These are phyloP conservation scores for Fringilla coelebs DNA, from an alignment of 2,797 vertebrate species.

Conservation along the genomic window DNA sequence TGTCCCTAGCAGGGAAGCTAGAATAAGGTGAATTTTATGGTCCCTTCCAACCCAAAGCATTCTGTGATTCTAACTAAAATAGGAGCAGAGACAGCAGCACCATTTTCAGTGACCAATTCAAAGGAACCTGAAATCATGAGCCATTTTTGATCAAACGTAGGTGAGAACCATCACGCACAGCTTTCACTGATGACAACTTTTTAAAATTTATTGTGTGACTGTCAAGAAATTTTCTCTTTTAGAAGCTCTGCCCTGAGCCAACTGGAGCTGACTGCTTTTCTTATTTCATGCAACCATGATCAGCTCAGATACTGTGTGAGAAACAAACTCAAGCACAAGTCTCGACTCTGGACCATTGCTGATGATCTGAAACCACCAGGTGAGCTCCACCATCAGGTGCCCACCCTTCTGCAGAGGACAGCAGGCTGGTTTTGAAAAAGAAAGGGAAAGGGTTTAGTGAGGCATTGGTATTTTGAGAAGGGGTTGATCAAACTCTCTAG, in stretches of 20 bases:
- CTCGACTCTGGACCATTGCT: fast-evolving
- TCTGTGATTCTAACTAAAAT: background rate
- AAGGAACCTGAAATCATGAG: background rate
- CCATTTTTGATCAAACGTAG: background rate
- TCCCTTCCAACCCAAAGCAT: background rate
- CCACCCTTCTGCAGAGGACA: background rate
- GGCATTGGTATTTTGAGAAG: background rate
- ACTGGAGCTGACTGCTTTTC: background rate
- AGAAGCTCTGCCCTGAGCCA: background rate
- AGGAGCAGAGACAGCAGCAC: background rate
- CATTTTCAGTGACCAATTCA: background rate
- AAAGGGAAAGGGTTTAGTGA: background rate
- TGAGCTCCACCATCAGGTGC: background rate
- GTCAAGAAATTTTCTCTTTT: background rate
- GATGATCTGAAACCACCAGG: background rate
- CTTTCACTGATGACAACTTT: background rate
- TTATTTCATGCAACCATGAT: background rate
- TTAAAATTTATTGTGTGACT: background rate
- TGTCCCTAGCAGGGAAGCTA: background rate
- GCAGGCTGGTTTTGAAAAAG: background rate
- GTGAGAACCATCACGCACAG: background rate
- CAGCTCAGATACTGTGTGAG: background rate
- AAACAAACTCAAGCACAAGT: background rate
- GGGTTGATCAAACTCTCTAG: background rate
- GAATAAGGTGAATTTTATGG: background rate